Evolutionary conservation across 2,113 vertebrate genomes (phyloP), one percentile per base, ranked within the genome.

Genomic region (Charina bottae): DNA sequence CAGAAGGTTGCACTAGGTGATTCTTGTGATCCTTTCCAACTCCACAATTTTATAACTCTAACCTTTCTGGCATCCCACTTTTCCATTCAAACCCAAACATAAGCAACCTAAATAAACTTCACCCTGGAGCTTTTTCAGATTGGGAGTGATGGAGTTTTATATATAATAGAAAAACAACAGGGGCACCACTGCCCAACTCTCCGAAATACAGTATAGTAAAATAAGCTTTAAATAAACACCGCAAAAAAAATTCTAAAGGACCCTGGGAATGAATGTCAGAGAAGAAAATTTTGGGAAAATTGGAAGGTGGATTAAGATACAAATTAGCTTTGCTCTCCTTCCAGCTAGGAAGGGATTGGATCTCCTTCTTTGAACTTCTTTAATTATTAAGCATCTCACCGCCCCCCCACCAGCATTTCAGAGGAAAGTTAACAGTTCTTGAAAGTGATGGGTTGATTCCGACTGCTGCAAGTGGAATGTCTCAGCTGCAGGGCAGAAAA

Each of bases 341-440:
- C 58, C 33, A 55, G 78, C 5, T 23, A 53, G 19, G 21, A 84
- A 26, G 37, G 2, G 28, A 24, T 6, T 33, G 37, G 28, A 64
- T n/a, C 53, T 24, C 17, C 62, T 53, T 19, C 2, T 92, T 15
- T 83, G 42, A 24, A 56, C 33, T 2, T 7, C 26, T 37, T 88
- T 89, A 91, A 91, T 91, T 59, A 37, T 85, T 91, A 91, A 91
- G 90, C 88, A 87, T 5, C 46, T 60, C 19, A 19, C 11, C 90
- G 78, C 9, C 11, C 90, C 87, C 9, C 11, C 54, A 17, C 53
- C n/a, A 85, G 60, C 92, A 58, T 89, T 59, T 59, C 21, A 59
- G 49, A 91, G 5, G 21, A 60, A 85, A 53, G 78, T 54, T 91
- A 64, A 85, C 17, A 33, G 37, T 28, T 89, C 21, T 11, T 68